Evolutionary conservation across 2,888 invertebrate genomes (phyloP), one percentile per base, ranked within the genome.

Genomic region (Agrenia bidenticulata): DNA sequence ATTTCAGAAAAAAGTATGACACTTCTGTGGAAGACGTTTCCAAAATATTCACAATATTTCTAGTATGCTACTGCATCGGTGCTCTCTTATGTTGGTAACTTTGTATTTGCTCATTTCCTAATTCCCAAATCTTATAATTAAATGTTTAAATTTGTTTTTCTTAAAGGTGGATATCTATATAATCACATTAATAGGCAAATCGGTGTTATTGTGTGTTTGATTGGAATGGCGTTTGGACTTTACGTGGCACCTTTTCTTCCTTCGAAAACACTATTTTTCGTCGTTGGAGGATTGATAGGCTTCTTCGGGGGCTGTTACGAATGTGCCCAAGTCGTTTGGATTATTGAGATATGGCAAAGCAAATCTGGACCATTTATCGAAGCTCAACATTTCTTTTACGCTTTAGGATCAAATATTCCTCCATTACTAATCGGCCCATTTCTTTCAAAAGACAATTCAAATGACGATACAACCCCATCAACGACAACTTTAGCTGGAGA

Each of bases 341-440:
- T 70, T 1, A 68, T 73, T 39, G 69, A 73, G 64, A 67, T 73
- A 42, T 68, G 70, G 67, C 61, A 68, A 54, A 17, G 45, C 1
- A 45, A 66, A 32, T 57, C 67, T 0, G 69, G 66, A 1, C 59
- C 67, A 0, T 73, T 61, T 26, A 56, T 73, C 32, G 69, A 73
- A 61, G 64, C 62, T 15, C 73, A 73, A 32, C 69, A 72, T 51
- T 67, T 67, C 41, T 63, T 24, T 26, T 72, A 64, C 42, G 69
- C 69, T 9, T 17, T 69, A 0, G 73, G 73, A 2, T 65, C 66
- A 1, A 49, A 63, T 1, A n/a, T 66, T 9, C 54, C 66, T 5
- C 67, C 73, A 2, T 13, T 73, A n/a, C 27, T 73, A 1, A 42
- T 69, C 21, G 63, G 61, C 2, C 69, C 69, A 2, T 73, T 69